Base-by-base conservation (phyloP, 53 echinoderm and acorn worm genomes). In the Stichopus horrens region DNA sequence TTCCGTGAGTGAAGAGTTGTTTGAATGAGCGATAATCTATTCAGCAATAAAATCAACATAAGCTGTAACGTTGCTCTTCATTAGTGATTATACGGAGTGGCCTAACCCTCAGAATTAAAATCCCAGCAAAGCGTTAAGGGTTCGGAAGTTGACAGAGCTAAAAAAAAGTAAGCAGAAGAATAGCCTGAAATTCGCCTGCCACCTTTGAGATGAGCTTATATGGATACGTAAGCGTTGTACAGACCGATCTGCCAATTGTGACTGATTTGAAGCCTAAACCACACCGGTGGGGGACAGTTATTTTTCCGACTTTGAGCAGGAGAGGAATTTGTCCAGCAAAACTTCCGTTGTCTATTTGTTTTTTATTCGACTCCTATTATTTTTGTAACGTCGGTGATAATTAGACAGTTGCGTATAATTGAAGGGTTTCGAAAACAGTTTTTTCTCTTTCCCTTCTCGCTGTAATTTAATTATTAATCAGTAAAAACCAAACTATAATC, bases 11-110 rank as follows among this genome's bases (percentile, higher is more conserved):
- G 86, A 68, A 68, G 53, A 68, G 53, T 65, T 23, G 37, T 86
- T 67, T 65, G 86, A 86, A 23, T 37, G 86, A 66, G 71, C 60
- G 86, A 51, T 86, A 86, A 86, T 86, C 86, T 86, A 67, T 68
- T 86, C 86, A 14, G 71, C 63, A 66, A 57, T 55, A 87, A 87
- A 87, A 75, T 74, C 75, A 87, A 87, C 87, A 87, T 87, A 87
- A 87, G n/a, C 75, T 54, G 75, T 53, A 54, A 20, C 74, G 87
- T 87, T 87, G 55, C 74, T 74, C 58, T 87, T 87, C 74, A 87
- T 87, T 73, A 57, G 75, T 53, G 37, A 87, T 74, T 87, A 87
- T 57, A 58, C 87, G 55, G 37, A 23, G 87, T 55, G 19, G 55
- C 53, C 87, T 55, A 55, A 74, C 19, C 58, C 21, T 22, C 87